phyloP scores from a whole-genome alignment of 2,888 invertebrate species.

The Tiliacea aurago region DNA sequence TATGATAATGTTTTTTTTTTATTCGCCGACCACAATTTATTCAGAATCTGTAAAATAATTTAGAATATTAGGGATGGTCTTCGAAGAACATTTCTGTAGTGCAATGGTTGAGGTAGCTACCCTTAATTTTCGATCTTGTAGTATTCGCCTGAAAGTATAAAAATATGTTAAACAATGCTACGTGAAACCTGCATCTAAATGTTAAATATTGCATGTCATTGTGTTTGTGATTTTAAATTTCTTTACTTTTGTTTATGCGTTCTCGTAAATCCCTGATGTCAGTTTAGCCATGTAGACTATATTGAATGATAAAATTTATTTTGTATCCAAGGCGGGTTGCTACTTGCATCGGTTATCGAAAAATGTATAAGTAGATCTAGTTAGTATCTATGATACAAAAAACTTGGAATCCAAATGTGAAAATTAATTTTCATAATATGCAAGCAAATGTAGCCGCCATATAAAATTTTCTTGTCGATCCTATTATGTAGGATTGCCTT shows the following conservation, averaged over 20 bases:
- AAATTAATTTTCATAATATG: conserved; percentile 12
- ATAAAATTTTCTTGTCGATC: not conserved
- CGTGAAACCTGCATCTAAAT: conserved; percentile 22
- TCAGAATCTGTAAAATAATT: conserved; percentile 1
- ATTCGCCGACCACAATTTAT: not conserved
- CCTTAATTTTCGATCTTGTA: not conserved
- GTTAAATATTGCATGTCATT: conserved; percentile 27
- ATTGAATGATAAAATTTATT: conserved; percentile 8
- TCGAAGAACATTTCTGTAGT: not conserved
- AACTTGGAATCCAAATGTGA: conserved; percentile 33
- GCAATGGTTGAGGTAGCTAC: not conserved
- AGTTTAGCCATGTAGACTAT: conserved; percentile 11
- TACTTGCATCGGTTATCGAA: conserved; percentile 33
- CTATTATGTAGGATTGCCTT: not conserved
- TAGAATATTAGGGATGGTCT: not conserved
- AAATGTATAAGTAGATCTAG: conserved; percentile 27
- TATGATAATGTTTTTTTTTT: not conserved
- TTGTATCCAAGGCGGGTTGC: conserved; percentile 20
- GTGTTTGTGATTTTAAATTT: conserved; percentile 13
- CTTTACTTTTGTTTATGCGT: conserved; percentile 44
- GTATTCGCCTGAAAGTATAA: not conserved
- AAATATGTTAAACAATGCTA: conserved; percentile 4
- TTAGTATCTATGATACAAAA: conserved; percentile 19
- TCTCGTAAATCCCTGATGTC: conserved; percentile 42
- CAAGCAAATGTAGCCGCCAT: not conserved